Conservation (phyloP, 1,140 invertebrate species). For the Caenorhabditis inopinata region DNA sequence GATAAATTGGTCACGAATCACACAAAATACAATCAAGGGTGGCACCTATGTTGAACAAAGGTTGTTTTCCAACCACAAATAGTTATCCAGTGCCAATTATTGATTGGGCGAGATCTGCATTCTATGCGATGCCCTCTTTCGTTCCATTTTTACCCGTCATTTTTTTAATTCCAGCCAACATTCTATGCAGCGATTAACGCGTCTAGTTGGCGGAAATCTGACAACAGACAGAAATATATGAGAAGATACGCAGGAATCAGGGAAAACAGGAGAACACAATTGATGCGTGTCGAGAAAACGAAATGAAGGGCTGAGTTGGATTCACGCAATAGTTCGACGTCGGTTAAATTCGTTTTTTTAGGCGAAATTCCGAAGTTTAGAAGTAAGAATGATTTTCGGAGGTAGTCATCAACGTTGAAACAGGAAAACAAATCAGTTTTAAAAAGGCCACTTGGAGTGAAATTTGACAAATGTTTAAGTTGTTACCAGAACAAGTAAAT, state of each 20-base stretch:
- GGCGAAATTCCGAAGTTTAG: no score
- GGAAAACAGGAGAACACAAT: conserved; percentile 1
- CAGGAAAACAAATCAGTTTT: background rate
- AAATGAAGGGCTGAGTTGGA: background rate
- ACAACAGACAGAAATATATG: background rate
- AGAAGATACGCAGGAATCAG: background rate
- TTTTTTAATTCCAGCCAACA: background rate
- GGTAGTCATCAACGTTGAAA: background rate
- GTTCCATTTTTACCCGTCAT: background rate
- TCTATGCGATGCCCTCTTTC: background rate
- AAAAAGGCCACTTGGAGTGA: background rate
- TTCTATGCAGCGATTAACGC: background rate
- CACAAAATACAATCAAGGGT: background rate
- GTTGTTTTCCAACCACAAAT: background rate
- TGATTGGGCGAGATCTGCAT: background rate
- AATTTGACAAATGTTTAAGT: conserved; percentile 29
- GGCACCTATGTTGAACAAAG: background rate
- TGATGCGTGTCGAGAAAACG: conserved; percentile 22
- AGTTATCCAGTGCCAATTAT: background rate
- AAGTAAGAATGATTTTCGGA: no score
- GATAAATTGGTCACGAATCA: background rate
- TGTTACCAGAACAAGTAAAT: background rate
- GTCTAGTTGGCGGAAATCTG: background rate
- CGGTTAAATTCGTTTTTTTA: no score
- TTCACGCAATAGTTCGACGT: conserved; percentile 10